These are phyloP conservation scores for Lapara coniferarum DNA, from an alignment of 2,888 invertebrate species.

Conservation along the genomic window DNA sequence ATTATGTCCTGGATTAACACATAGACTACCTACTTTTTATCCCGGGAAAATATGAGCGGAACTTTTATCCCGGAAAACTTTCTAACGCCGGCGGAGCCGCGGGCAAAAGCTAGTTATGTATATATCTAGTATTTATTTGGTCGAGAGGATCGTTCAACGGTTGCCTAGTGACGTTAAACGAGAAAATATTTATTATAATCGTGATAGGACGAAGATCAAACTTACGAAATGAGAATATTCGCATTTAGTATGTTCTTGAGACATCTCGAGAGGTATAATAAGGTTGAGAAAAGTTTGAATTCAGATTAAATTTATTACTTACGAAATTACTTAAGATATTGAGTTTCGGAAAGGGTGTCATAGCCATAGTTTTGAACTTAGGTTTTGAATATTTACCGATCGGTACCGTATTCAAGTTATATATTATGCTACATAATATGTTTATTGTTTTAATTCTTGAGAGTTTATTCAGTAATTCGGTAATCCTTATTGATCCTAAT, in stretches of 20 bases:
- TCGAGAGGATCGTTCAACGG: neutral
- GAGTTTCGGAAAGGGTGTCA: neutral
- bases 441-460: too few species aligned
- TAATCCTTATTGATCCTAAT: neutral
- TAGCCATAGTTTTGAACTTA: too few species aligned
- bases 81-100: too few species aligned
- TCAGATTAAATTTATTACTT: neutral
- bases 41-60: too few species aligned
- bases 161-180: conserved; percentile 1
- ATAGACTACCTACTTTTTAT: too few species aligned
- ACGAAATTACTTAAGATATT: neutral
- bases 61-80: too few species aligned
- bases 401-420: neutral
- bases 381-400: too few species aligned
- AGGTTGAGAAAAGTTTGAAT: neutral
- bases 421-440: too few species aligned
- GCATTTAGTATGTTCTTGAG: neutral
- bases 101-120: too few species aligned
- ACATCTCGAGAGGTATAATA: neutral
- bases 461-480: too few species aligned
- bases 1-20: too few species aligned
- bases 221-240: neutral
- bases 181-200: conserved; percentile 1
- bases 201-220: neutral
- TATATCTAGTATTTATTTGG: neutral